A percentile compares a stretch with the other conserved stretches of the same genome.
Evolutionary conservation across 2,113 vertebrate species (phyloP).

Genomic region (Tupaia tana): DNA sequence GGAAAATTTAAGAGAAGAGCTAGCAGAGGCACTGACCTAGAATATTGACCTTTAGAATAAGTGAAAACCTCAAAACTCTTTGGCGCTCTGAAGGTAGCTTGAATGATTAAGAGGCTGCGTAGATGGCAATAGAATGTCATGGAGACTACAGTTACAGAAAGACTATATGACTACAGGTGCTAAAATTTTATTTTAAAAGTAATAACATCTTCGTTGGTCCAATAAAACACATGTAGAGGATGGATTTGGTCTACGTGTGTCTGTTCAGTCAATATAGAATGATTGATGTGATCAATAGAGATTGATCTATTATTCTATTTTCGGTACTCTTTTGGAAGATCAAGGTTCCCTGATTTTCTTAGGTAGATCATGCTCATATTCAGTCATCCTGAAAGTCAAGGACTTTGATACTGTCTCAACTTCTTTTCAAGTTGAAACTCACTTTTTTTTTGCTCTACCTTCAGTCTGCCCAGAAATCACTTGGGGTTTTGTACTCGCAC

Average conservation of each 20-base stretch:
- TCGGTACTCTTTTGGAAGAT: background rate
- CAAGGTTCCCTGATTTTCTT: background rate
- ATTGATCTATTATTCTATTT: background rate
- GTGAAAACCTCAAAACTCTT: background rate
- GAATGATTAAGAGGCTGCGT: background rate
- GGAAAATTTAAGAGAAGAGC: background rate
- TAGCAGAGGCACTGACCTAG: background rate
- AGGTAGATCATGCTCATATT: background rate
- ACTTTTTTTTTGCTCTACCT: slow-evolving; percentile 1
- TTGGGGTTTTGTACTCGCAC: background rate
- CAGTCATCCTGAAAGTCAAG: background rate
- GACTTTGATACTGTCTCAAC: background rate
- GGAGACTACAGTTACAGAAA: background rate
- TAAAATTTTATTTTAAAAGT: slow-evolving; percentile 9
- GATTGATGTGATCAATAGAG: background rate
- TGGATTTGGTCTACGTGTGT: background rate
- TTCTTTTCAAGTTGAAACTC: slow-evolving; percentile 31
- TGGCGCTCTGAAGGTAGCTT: background rate
- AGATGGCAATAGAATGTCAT: background rate
- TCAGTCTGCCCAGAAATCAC: background rate
- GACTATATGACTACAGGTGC: background rate
- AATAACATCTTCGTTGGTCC: background rate
- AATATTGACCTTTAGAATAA: background rate
- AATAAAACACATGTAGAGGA: background rate
- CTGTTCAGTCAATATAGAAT: background rate